Evolutionary conservation across 2,797 vertebrate genomes (phyloP), one percentile per base, ranked within the genome.

Genomic region (Lagocephalus sceleratus): DNA sequence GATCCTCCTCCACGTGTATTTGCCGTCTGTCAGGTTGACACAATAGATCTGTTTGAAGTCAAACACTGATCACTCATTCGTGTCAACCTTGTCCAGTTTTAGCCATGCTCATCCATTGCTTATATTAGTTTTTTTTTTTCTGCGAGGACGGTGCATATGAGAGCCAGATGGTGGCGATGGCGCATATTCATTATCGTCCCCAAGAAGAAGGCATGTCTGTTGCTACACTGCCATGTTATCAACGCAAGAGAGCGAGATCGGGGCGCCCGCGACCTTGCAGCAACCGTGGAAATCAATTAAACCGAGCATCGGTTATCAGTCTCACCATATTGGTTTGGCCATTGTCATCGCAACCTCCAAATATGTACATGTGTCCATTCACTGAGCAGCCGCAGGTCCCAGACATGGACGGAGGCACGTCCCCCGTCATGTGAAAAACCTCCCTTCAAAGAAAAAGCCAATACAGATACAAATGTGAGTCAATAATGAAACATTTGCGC

Each of bases 291-390:
- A 57, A 29, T 42, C 12, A 20, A 45, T 3, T 23, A 11, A 20
- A 14, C 14, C 5, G n/a, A 25, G 10, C 6, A 40, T 11, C 12
- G 19, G 6, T 8, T 19, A 55, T n/a, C 7, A 46, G 29, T 6
- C 48, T 84, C 87, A 97, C 96, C 91, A 92, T 85, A 78, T 96
- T 97, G 55, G 93, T 96, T 82, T 96, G 96, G 77, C 95, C 95
- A 71, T 91, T 92, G 69, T 97, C 92, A 84, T 95, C 89, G 82
- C 94, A 98, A 65, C 96, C 96, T 80, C 95, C 96, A 83, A 99
- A 99, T 79, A 97, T 89, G 79, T 93, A 96, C 54, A 98, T 81
- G 64, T 90, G 86, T 51, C 93, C 94, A 47, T 93, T 85, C 54
- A 97, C 77, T 68, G 83, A 92, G 6, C 92, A 93, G 60, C 93